Evolutionary conservation across 2,113 vertebrate species (phyloP), one percentile per base, ranked within the genome.

Genomic region (Plotosus lineatus): DNA sequence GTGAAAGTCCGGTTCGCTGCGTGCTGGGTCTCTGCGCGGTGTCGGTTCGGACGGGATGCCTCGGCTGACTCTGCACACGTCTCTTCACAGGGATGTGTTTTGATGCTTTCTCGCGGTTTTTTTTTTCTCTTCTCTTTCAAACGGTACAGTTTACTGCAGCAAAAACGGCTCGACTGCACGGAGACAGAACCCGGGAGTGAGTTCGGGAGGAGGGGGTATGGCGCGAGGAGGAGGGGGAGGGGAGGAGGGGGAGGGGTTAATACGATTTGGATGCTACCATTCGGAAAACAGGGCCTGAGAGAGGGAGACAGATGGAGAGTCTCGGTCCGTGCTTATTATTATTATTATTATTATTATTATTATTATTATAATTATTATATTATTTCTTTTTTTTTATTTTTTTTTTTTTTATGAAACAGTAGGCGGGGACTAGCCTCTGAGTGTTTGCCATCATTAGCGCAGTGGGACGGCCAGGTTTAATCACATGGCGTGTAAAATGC

Each of bases 71-170:
- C n/a, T n/a, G n/a, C 77, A 66, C 79, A 77, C 75, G 75, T 84
- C 28, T 33, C 33, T 89, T 85, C 83, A 78, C 78, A 56, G 85
- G 75, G 85, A 89, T 84, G 83, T 90, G 88, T 87, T 88, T 89
- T 88, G 79, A 80, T 77, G 38, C 72, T 84, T 72, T 78, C 77
- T 86, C 79, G 71, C 85, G n/a, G n/a, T n/a, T n/a, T 85, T 86
- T 87, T 81, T 87, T 80, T 77, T 82, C 79, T 75, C 61, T 82
- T 88, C 88, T 88, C 86, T 87, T n/a, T n/a, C n/a, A n/a, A 75
- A 90, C 91, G 84, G 90, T 89, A 90, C 90, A 91, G 92, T 88
- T 93, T 92, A 93, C 92, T 93, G 93, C 92, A 93, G 93, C 92
- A 94, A 92, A 93, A 93, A 91, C 91, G 92, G 92, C 91, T 92